Evolutionary conservation across 2,888 invertebrate species (phyloP), one percentile per base, ranked within the genome.

Genomic region (Gibbula magus): DNA sequence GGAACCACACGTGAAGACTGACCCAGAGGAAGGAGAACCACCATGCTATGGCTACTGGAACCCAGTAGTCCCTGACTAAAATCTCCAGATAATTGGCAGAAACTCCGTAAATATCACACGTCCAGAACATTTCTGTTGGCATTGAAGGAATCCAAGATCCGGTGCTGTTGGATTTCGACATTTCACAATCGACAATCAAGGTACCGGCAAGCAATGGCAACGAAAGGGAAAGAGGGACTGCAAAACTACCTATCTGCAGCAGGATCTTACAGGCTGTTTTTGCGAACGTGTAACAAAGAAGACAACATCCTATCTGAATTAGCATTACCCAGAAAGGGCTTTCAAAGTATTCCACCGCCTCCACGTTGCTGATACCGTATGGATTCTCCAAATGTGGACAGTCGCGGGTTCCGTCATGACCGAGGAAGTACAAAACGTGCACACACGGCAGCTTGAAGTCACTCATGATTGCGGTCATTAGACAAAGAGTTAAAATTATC

Each of bases 211-310:
- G 95, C 18, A 98, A 95, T 0, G 99, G 99, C 79, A 98, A 97
- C 0, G 97, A 96, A 83, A 99, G 94, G 93, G 97, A 97, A 7
- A 99, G 96, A 0, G 99, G 99, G 88, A 99, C 97, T 0, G 99
- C 98, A 91, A 98, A 99, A 91, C 98, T 98, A 94, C 98, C 97
- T 29, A 98, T 78, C 94, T 99, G 99, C 86, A 99, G 98, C 89
- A 98, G 95, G 89, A 98, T 98, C 94, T 98, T 98, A 94, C 98
- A 98, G 2, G 98, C 97, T 87, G 98, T 98, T 94, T 98, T 98
- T 22, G 97, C 97, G 90, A 97, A 97, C 86, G 98, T 96, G 90
- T 98, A 98, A 88, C 97, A 97, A 75, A 97, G 94, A 90, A 97
- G 97, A 4, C 97, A 96, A 1, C 96, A 95, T 78, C 96, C 94